Base-by-base conservation (phyloP, 35 echinoderm and acorn worm genomes). In the Apostichopus japonicus region DNA sequence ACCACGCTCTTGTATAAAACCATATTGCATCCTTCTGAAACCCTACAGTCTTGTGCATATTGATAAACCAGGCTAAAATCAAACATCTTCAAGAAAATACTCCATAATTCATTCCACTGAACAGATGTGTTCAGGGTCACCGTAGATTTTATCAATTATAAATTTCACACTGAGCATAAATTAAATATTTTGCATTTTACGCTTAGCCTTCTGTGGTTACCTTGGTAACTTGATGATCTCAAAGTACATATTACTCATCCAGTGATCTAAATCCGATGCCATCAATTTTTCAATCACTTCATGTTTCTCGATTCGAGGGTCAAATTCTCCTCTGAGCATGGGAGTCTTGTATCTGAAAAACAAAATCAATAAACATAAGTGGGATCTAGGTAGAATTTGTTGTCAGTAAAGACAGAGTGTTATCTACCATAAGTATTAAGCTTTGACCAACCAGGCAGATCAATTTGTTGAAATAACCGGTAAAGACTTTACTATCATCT, bases 161-260 rank as follows among this genome's bases (percentile, higher is more conserved):
- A 21, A 24, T 21, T 77, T 14, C 6, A 77, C 72, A 77, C 24
- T 77, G 17, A 6, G 6, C 15, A 0, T 77, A 21, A 15, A 21
- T 16, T 77, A 24, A 77, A 21, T 17, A 77, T 77, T 77, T 77
- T 77, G 72, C 72, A 77, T 21, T 77, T 24, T 24, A 17, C 72
- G 17, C 72, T 77, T 1, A 17, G 17, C 10, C 10, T 17, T 56
- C 94, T 44, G 33, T 44, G 33, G 33, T 76, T 79, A 99, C 97
- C 95, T 96, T 70, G 97, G 97, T 5, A 99, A 62, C 67, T 92
- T 96, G 72, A 99, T 86, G 55, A 99, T 91, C 54, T 99, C 97
- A 93, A 99, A 96, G 91, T 99, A 99, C 54, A 99, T n/a, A 51
- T 98, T 99, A 93, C 97, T 93, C 24, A 99, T 87, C 97, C 97